phyloP scores from a whole-genome alignment of 2,113 vertebrate genomes.

The Ameiurus melas region DNA sequence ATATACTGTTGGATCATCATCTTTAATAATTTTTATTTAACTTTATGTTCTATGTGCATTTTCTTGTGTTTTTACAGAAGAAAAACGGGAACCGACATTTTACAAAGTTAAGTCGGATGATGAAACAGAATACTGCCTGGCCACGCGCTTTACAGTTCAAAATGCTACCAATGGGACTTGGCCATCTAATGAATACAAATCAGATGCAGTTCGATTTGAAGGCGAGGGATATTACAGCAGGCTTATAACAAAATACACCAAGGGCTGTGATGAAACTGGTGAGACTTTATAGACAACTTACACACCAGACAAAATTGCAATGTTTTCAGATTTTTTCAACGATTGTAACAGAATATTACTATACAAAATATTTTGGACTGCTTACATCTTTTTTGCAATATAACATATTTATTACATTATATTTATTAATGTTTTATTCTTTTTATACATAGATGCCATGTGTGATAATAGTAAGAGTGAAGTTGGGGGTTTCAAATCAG shows the following conservation, averaged over 20 bases:
- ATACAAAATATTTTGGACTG: no score
- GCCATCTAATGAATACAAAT: accelerated
- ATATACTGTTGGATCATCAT: not conserved
- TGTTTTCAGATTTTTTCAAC: not conserved
- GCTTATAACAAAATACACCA: accelerated
- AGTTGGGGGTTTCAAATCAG: not conserved
- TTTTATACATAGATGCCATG: not conserved
- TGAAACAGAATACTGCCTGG: not conserved
- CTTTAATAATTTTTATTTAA: not conserved
- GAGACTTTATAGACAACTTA: not conserved
- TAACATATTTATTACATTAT: not conserved
- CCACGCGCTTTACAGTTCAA: slow-evolving; percentile 57
- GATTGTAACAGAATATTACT: not conserved
- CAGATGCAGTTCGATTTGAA: not conserved
- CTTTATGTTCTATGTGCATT: not conserved
- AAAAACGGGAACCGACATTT: accelerated
- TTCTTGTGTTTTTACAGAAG: slow-evolving; percentile 53
- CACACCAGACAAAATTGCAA: not conserved
- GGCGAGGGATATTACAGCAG: slow-evolving; percentile 43
- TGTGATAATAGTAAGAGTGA: not conserved
- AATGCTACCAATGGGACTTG: accelerated
- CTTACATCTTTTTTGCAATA: no score
- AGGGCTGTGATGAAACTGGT: accelerated
- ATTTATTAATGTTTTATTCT: not conserved
- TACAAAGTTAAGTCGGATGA: not conserved